Conservation (phyloP, 2,888 invertebrate genomes). For the Eristalinus sepulchralis region DNA sequence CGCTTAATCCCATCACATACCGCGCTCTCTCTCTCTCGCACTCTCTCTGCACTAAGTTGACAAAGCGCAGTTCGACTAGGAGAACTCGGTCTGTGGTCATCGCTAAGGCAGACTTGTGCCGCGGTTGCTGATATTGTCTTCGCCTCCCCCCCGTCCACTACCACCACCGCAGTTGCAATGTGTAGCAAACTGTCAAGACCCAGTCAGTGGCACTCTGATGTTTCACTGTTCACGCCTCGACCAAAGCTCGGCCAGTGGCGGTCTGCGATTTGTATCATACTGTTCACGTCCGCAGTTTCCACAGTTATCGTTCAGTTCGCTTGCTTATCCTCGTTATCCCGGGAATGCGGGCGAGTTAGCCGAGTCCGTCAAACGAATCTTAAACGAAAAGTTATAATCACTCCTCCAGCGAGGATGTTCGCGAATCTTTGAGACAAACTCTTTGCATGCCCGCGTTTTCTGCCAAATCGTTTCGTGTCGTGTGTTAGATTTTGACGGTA, state of each 20-base stretch:
- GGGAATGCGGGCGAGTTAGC: background rate
- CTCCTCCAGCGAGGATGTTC: slow-evolving; percentile 19
- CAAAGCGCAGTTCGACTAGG: background rate
- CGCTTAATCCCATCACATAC: background rate
- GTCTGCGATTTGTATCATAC: slow-evolving; percentile 54
- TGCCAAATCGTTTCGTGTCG: background rate
- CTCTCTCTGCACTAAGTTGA: background rate
- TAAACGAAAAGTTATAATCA: background rate
- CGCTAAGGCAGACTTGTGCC: slow-evolving; percentile 33
- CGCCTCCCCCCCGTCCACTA: background rate
- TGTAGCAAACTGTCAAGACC: slow-evolving; percentile 17
- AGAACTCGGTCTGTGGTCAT: slow-evolving; percentile 53
- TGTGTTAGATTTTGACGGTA: background rate
- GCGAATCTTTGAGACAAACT: slow-evolving; percentile 14
- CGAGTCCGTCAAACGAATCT: slow-evolving; percentile 10
- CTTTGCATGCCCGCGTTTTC: background rate
- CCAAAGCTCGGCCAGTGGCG: slow-evolving; percentile 51
- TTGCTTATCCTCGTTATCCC: background rate
- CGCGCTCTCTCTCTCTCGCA: background rate
- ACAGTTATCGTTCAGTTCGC: background rate
- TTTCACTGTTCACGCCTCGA: slow-evolving; percentile 35
- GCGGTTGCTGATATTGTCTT: slow-evolving; percentile 2
- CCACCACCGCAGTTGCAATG: slow-evolving; percentile 36
- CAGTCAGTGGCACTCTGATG: background rate
- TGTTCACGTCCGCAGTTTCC: background rate